A percentile compares a stretch with the other conserved stretches of the same genome.
These are phyloP conservation scores for Frieseomelitta varia DNA, from an alignment of 1,140 invertebrate genomes.

Conservation along the genomic window DNA sequence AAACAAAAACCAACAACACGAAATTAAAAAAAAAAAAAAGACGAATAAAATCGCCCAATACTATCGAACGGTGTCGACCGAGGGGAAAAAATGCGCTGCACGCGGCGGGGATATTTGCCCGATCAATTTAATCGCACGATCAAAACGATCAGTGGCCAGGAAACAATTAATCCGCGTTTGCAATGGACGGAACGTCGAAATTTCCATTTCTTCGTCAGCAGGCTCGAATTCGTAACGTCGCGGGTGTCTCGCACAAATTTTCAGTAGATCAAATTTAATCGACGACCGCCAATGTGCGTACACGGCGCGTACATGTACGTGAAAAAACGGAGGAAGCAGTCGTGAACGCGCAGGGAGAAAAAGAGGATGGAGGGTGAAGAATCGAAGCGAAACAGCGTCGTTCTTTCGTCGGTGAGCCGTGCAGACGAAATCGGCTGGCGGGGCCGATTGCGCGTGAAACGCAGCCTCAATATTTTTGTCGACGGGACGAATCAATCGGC, in stretches of 20 bases:
- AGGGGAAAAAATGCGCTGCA: background rate
- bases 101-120: background rate
- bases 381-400: conserved; percentile 3
- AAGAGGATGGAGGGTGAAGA: background rate
- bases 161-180: conserved; percentile 28
- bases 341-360: background rate
- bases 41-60: background rate
- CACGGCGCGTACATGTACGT: background rate
- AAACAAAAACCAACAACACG: background rate
- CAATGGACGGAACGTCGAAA: conserved; percentile 6
- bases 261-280: conserved; percentile 43
- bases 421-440: background rate
- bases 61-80: no score
- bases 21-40: no score
- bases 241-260: conserved; percentile 19
- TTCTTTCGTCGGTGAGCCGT: conserved; percentile 17
- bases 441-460: conserved; percentile 37
- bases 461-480: conserved; percentile 23
- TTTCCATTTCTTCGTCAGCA: conserved; percentile 27
- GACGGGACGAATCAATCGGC: conserved; percentile 29
- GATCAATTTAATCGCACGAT: conserved; percentile 12
- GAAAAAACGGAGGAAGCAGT: background rate
- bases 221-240: background rate
- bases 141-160: background rate
- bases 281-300: background rate